A percentile compares a stretch with the other conserved stretches of the same genome.
These are phyloP conservation scores for Oxyura jamaicensis DNA, from an alignment of 2,113 vertebrate genomes.

Conservation along the genomic window DNA sequence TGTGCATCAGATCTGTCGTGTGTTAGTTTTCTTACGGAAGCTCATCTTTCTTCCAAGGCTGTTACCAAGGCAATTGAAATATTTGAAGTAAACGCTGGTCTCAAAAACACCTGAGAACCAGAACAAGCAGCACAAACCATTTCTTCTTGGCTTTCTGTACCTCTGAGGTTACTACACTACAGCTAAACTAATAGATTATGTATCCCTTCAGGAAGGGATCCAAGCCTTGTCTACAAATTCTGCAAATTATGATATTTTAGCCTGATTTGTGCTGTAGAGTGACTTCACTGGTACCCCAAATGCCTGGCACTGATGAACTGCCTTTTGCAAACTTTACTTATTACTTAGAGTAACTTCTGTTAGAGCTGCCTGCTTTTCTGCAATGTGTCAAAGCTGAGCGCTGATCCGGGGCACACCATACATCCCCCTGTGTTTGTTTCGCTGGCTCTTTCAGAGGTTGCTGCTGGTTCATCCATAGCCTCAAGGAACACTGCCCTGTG, in stretches of 20 bases:
- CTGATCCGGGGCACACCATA: background rate
- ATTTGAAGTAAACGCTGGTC: background rate
- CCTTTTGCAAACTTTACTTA: background rate
- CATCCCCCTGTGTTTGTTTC: background rate
- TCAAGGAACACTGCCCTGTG: background rate
- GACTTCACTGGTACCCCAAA: background rate
- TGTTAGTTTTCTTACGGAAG: background rate
- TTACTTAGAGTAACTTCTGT: background rate
- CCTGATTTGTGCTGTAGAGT: background rate
- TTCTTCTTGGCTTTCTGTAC: background rate
- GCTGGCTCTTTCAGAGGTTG: background rate
- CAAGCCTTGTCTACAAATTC: background rate
- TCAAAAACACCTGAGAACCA: background rate
- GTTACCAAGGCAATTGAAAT: background rate
- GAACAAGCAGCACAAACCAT: background rate
- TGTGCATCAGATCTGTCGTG: background rate
- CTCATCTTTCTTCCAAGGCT: background rate
- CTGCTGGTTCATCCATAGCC: background rate
- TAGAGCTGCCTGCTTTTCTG: background rate
- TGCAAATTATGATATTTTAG: background rate
- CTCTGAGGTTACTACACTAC: background rate
- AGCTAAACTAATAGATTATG: background rate
- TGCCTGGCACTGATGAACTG: background rate
- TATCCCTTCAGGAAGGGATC: background rate
- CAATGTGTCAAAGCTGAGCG: background rate